A percentile compares a stretch with the other conserved stretches of the same genome.
phyloP scores from a whole-genome alignment of 2,797 vertebrate species.

The Etheostoma nigrum region DNA sequence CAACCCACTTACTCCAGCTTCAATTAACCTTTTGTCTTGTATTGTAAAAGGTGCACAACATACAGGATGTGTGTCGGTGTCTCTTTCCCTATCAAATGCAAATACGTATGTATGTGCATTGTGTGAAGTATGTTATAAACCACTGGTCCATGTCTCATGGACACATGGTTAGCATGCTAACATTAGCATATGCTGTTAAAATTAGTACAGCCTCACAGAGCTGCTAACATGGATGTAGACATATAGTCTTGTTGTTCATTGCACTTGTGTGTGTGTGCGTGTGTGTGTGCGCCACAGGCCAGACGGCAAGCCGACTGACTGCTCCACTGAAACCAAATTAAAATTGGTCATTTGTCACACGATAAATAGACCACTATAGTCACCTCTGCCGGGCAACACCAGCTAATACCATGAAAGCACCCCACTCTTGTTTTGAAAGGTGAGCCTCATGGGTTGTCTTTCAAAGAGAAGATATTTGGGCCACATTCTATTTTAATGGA shows the following conservation, averaged over 20 bases:
- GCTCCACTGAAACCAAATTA: constrained; percentile 55
- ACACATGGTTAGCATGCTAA: not conserved
- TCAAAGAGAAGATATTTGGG: constrained; percentile 73
- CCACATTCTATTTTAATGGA: constrained; percentile 81
- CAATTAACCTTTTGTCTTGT: too few relatives aligned
- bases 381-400: constrained; percentile 78
- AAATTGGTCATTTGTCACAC: constrained; percentile 66
- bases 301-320: constrained; percentile 34
- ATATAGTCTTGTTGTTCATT: constrained; percentile 4
- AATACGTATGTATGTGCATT: too few relatives aligned
- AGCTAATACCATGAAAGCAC: constrained; percentile 76
- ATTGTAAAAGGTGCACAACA: too few relatives aligned
- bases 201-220: not conserved
- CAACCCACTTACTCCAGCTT: too few relatives aligned
- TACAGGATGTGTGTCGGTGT: too few relatives aligned
- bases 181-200: not conserved
- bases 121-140: too few relatives aligned
- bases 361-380: constrained; percentile 71
- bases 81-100: too few relatives aligned
- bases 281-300: constrained; percentile 1
- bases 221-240: not conserved
- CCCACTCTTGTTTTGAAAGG: constrained; percentile 81
- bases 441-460: constrained; percentile 63
- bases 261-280: not conserved
- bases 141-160: too few relatives aligned